Base-by-base conservation (phyloP, 1,140 invertebrate species). In the Eciton burchellii region DNA sequence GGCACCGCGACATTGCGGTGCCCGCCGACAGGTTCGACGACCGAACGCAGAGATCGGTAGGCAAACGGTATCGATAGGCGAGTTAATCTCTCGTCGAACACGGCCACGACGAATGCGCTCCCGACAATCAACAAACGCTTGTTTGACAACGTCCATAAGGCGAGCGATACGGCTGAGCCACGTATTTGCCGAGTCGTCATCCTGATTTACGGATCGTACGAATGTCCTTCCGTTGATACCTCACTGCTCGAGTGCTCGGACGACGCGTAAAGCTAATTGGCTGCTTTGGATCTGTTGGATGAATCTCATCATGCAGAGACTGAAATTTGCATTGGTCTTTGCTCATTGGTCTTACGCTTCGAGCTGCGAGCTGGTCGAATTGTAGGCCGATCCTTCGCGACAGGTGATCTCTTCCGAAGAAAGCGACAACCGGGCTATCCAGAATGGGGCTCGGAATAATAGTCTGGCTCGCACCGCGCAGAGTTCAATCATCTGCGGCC, bases 41-140 rank as follows among this genome's bases (percentile, higher is more conserved):
- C 63, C 74, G 62, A 56, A 41, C n/a, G 11, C 41, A 21, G n/a
- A 68, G 62, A 70, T 70, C 63, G 63, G 49, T 79, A 21, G 49
- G 35, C 49, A 79, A 79, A 79, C 74, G 56, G 35, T 77, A 68
- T 68, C 63, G 63, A 79, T 79, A 79, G 74, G 35, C 12, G 49
- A 56, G 63, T 45, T 70, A 79, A 77, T 56, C 49, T 54, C 16
- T 8, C 24, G 12, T 35, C 35, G 74, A n/a, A n/a, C n/a, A 43
- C n/a, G 24, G 49, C 16, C 3, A 56, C 52, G 63, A 79, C 49
- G 63, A 79, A 79, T 79, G 41, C 41, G 74, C 52, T 45, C 0
- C 35, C 12, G 49, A 56, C n/a, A 35, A 24, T 79, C 52, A 68
- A 79, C 62, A 70, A n/a, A n/a, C 14, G 56, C n/a, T n/a, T n/a